Percentiles rank a stretch among this genome's conserved stretches.
Evolutionary conservation across 2,797 vertebrate genomes (phyloP).

Genomic region (Leptodactylus fallax): DNA sequence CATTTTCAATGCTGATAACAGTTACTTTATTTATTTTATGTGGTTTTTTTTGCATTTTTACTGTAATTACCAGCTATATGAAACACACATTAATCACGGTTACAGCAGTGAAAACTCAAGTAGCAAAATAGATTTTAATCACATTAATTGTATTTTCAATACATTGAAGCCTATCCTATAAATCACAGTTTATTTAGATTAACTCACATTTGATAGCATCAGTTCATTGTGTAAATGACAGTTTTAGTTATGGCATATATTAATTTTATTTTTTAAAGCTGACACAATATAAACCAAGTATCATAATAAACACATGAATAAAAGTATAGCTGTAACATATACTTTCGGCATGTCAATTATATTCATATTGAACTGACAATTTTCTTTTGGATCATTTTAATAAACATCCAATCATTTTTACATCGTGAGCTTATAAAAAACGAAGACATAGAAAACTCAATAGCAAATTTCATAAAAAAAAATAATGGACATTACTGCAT

Average conservation of each 20-base stretch:
- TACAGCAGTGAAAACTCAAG: slow-evolving; percentile 43
- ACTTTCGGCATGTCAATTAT: slow-evolving; percentile 47
- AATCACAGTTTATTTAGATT: slow-evolving; percentile 57
- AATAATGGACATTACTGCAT: too few relatives aligned
- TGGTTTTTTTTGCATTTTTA: slow-evolving; percentile 33
- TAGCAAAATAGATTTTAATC: slow-evolving; percentile 57
- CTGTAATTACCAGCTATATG: slow-evolving; percentile 45
- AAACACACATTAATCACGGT: slow-evolving; percentile 54
- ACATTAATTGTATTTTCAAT: slow-evolving; percentile 54
- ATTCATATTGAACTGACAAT: slow-evolving; percentile 38
- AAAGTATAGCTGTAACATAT: slow-evolving; percentile 34
- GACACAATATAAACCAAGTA: slow-evolving; percentile 20
- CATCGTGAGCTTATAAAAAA: background rate
- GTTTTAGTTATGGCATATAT: slow-evolving; percentile 44
- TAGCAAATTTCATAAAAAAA: background rate
- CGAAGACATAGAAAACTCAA: background rate
- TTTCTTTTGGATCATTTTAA: slow-evolving; percentile 15
- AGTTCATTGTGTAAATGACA: slow-evolving; percentile 36
- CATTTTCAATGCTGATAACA: slow-evolving; percentile 32
- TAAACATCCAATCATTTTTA: slow-evolving; percentile 15
- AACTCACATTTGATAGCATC: slow-evolving; percentile 51
- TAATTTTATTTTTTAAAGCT: slow-evolving; percentile 47
- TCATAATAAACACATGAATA: slow-evolving; percentile 15
- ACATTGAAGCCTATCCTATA: slow-evolving; percentile 39
- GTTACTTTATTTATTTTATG: slow-evolving; percentile 40